Evolutionary conservation across 2,888 invertebrate genomes (phyloP), one percentile per base, ranked within the genome.

Genomic region (Chydorus sphaericus): DNA sequence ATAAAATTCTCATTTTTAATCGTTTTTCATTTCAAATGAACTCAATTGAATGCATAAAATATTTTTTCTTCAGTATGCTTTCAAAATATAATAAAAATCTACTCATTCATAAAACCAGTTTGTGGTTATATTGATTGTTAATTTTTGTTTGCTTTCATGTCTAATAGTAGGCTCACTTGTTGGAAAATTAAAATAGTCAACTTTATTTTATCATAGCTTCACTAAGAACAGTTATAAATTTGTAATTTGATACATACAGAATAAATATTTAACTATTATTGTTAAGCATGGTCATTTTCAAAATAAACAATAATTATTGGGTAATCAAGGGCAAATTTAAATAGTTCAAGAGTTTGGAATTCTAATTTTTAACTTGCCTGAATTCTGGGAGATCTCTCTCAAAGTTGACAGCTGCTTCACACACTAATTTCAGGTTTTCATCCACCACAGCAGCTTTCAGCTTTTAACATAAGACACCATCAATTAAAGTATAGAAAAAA

Each of bases 331-430:
- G n/a, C n/a, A n/a, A n/a, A n/a, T n/a, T n/a, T n/a, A n/a, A n/a
- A n/a, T n/a, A n/a, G n/a, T n/a, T n/a, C n/a, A n/a, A n/a, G n/a
- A n/a, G n/a, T n/a, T n/a, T n/a, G n/a, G n/a, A n/a, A n/a, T n/a
- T n/a, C n/a, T n/a, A n/a, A 49, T 10, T 31, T 53, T 49, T 30
- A 26, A 58, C 62, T 61, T 70, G 87, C 88, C 83, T 79, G 70
- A 87, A 96, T 71, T 94, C 92, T n/a, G 93, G 91, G 23, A 96
- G 73, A 67, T 93, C 92, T 60, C 78, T 79, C 71, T 94, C 93
- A 73, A 92, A 96, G 62, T 86, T 84, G 0, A 96, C 90, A 60
- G 80, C 78, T 14, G 83, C 84, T 65, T 89, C 83, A 65, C 85
- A 80, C 10, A 86, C 71, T 16, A 88, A 76, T 63, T 79, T 72